Evolutionary conservation across 1,140 invertebrate genomes (phyloP).

Genomic region (Paramacrobiotus metropolitanus): DNA sequence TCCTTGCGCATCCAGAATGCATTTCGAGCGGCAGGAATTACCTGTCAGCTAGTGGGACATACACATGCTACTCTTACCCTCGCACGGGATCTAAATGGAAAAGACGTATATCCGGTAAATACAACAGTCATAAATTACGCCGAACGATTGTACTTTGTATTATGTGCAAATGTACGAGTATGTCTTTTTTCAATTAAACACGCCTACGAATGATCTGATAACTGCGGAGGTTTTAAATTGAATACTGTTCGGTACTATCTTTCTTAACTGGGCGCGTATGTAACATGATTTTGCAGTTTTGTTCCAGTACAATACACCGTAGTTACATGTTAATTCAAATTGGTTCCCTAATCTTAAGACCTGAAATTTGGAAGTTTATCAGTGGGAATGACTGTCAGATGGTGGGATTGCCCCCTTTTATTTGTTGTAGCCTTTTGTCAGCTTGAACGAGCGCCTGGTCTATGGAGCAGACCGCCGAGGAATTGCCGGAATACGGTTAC

Average conservation of each 20-base stretch:
- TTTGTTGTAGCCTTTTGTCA: constrained; percentile 9
- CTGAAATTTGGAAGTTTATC: too few relatives aligned
- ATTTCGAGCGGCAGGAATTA: constrained; percentile 34
- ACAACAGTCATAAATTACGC: constrained; percentile 32
- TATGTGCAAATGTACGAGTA: too few relatives aligned
- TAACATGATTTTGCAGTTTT: too few relatives aligned
- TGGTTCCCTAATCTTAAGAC: too few relatives aligned
- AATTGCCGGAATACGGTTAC: constrained; percentile 34
- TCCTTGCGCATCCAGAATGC: constrained; percentile 32
- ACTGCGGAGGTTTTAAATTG: too few relatives aligned
- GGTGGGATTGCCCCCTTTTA: too few relatives aligned
- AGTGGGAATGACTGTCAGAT: too few relatives aligned
- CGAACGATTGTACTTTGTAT: too few relatives aligned
- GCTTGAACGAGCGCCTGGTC: constrained; percentile 32
- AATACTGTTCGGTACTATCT: constrained; percentile 5
- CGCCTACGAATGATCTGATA: too few relatives aligned
- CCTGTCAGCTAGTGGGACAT: constrained; percentile 45
- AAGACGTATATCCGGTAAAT: constrained; percentile 26
- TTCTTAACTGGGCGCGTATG: too few relatives aligned
- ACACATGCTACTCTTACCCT: constrained; percentile 20
- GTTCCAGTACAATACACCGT: too few relatives aligned
- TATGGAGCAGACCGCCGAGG: constrained; percentile 27
- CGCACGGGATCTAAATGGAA: constrained; percentile 19
- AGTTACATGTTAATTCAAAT: too few relatives aligned
- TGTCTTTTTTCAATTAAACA: constrained; percentile 6